Conservation (phyloP, 1,140 invertebrate genomes). For the Bradynema listronoti region DNA sequence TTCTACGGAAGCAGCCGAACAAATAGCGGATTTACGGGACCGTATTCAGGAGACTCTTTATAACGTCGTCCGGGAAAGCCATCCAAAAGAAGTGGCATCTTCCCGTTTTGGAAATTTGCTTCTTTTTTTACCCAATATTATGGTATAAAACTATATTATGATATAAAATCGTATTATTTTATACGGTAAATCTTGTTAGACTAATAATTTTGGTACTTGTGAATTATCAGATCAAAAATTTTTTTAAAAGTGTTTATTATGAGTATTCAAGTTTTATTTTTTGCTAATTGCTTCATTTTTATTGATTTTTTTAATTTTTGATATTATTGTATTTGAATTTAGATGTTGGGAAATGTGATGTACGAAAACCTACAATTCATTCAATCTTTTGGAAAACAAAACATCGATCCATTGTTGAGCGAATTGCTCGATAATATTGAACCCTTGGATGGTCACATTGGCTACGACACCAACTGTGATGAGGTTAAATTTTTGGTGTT, state of each 20-base stretch:
- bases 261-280: background rate
- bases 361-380: constrained; percentile 55
- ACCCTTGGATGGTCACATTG: constrained; percentile 33
- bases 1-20: constrained; percentile 48
- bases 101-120: constrained; percentile 54
- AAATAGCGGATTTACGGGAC: constrained; percentile 52
- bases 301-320: background rate
- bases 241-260: constrained; percentile 6
- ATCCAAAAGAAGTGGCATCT: constrained; percentile 58
- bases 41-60: constrained; percentile 55
- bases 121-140: constrained; percentile 51
- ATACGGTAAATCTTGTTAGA: background rate
- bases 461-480: too few relatives aligned
- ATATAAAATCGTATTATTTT: constrained; percentile 1
- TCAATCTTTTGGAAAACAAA: constrained; percentile 48
- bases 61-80: constrained; percentile 57
- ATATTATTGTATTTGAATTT: constrained; percentile 11
- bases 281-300: background rate
- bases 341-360: constrained; percentile 49
- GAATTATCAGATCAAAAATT: background rate
- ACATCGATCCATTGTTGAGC: constrained; percentile 48
- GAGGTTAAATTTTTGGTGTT: too few relatives aligned
- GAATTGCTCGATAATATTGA: constrained; percentile 49
- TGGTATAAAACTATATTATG: constrained; percentile 29
- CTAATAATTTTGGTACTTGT: background rate